A percentile compares a stretch with the other conserved stretches of the same genome.
Evolutionary conservation across 2,888 invertebrate species (phyloP).

Genomic region (Volucella zonaria): DNA sequence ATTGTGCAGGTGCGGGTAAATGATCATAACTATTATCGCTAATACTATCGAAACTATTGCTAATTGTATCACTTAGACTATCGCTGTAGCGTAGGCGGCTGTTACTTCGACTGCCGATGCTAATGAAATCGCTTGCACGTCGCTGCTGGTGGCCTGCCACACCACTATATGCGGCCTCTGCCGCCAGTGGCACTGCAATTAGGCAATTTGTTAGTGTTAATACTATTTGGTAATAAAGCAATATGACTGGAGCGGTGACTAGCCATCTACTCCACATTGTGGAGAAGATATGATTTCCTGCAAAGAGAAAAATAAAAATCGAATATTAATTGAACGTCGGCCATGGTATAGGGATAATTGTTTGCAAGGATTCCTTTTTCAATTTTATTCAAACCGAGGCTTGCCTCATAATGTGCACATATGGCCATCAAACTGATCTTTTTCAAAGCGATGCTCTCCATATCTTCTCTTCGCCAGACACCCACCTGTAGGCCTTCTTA

Average conservation of each 20-base stretch:
- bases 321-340: not conserved
- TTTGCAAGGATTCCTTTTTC: too few species aligned
- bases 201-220: slow-evolving; percentile 82
- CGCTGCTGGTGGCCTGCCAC: slow-evolving; percentile 46
- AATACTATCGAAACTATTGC: slow-evolving; percentile 72
- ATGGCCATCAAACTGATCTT: too few species aligned
- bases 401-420: too few species aligned
- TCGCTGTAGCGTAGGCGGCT: slow-evolving; percentile 75
- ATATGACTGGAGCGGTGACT: slow-evolving; percentile 77
- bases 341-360: too few species aligned
- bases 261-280: slow-evolving; percentile 81
- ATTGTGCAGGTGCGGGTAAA: slow-evolving; percentile 44
- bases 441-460: too few species aligned
- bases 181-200: slow-evolving; percentile 76
- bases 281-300: slow-evolving; percentile 76
- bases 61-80: slow-evolving; percentile 73
- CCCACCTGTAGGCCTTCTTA: too few species aligned
- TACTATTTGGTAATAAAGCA: slow-evolving; percentile 82
- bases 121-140: slow-evolving; percentile 68
- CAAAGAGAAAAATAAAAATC: slow-evolving; percentile 22
- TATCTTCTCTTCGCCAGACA: too few species aligned
- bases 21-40: slow-evolving; percentile 72
- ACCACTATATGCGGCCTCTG: slow-evolving; percentile 76
- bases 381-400: too few species aligned
- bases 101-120: slow-evolving; percentile 66